Evolutionary conservation across 2,113 vertebrate species (phyloP), one percentile per base, ranked within the genome.

Genomic region (Syngnathus typhle): DNA sequence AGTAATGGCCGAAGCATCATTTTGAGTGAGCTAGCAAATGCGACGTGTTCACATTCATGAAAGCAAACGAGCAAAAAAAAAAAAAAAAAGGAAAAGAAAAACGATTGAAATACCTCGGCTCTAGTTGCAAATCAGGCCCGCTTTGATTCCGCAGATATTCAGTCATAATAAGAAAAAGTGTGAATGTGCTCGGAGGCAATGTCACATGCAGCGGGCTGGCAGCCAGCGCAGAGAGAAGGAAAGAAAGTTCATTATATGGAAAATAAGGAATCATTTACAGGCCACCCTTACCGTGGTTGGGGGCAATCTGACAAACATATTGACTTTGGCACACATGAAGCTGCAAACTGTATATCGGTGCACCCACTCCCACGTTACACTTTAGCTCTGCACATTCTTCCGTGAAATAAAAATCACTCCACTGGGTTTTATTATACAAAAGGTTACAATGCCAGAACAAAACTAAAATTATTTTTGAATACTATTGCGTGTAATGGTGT

Each of bases 211-310:
- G 27, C 11, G 55, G 23, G 55, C 74, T 73, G 82, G 66, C 70
- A 72, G 77, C 60, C 65, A 64, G 70, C 71, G 59, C 47, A 58
- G 60, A 74, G 74, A 76, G 67, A 62, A 60, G 74, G 74, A 75
- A 67, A 73, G 78, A 66, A 75, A 74, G 68, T 81, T 87, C 81
- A 88, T 89, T 89, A 88, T 74, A 49, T 70, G 71, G 79, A 88
- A 58, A 58, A 87, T 86, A 86, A 83, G 77, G 76, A 85, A 80
- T 88, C 73, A 86, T 88, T 89, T 88, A 83, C 84, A 74, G 77
- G 70, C 68, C 67, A 59, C 52, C 66, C 67, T 83, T 79, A 65
- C 69, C 82, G 64, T 82, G 72, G 86, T 78, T 79, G 74, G 78
- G 76, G 81, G 71, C 78, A 82, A 85, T 80, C 82, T 88, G 84